Evolutionary conservation across 2,797 vertebrate species (phyloP).

Genomic region (Scolopax rusticola): DNA sequence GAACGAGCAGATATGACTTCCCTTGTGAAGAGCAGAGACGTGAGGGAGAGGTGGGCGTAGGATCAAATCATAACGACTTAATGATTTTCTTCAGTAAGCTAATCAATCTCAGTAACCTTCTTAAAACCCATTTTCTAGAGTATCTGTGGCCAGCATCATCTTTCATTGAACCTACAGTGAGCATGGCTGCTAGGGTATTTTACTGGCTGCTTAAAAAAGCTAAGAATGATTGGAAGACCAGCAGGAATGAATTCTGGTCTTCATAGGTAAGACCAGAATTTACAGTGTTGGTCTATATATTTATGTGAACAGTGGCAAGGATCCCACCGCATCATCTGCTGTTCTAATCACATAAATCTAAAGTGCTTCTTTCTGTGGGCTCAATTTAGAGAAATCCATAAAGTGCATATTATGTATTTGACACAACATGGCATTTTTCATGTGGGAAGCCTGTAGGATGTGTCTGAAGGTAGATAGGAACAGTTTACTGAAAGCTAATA

Average conservation of each 20-base stretch:
- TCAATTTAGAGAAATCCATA: not conserved
- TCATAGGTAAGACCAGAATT: not conserved
- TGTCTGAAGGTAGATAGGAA: not conserved
- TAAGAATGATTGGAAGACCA: not conserved
- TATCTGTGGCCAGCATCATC: not conserved
- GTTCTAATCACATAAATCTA: not conserved
- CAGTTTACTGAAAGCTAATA: not conserved
- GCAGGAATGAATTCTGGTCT: not conserved
- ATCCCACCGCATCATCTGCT: not conserved
- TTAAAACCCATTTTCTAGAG: not conserved
- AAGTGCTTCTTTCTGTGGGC: not conserved
- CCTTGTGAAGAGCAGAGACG: not conserved
- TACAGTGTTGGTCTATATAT: not conserved
- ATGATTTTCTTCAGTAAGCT: not conserved
- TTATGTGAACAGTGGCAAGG: not conserved
- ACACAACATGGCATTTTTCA: not conserved
- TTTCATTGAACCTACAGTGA: not conserved
- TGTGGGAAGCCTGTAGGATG: not conserved
- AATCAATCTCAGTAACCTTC: not conserved
- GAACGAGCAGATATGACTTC: not conserved
- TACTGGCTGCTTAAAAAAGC: not conserved
- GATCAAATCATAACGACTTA: not conserved
- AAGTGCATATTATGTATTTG: not conserved
- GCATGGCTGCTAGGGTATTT: not conserved
- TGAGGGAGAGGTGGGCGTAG: not conserved